Evolutionary conservation across 1,140 invertebrate species (phyloP).

Genomic region (Chionoecetes opilio): DNA sequence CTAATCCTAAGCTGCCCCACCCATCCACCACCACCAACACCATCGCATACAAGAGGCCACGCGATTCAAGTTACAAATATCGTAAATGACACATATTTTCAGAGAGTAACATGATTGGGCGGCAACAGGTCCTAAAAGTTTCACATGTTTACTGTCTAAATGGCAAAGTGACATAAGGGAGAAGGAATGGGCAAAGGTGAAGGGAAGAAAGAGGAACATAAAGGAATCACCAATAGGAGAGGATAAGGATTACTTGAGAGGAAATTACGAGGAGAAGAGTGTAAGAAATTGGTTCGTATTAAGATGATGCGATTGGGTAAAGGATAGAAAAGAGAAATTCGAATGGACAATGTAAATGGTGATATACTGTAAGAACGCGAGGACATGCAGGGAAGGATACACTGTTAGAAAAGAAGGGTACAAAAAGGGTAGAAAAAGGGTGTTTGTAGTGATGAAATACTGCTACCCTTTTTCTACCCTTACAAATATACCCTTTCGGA

Average conservation of each 20-base stretch:
- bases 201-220: neutral
- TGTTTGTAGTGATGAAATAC: too few species aligned
- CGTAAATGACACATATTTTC: too few species aligned
- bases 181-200: neutral
- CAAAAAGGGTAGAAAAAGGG: neutral
- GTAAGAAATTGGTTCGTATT: neutral
- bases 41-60: too few species aligned
- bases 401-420: neutral
- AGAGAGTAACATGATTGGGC: too few species aligned
- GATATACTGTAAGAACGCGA: neutral
- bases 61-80: too few species aligned
- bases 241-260: neutral
- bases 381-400: neutral
- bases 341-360: neutral
- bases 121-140: too few species aligned
- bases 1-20: too few species aligned
- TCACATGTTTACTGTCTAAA: too few species aligned
- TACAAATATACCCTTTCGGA: too few species aligned
- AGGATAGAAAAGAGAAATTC: neutral
- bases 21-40: too few species aligned
- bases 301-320: neutral
- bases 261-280: neutral
- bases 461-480: too few species aligned
- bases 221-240: neutral
- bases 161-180: neutral